Evolutionary conservation across 2,113 vertebrate species (phyloP).

Genomic region (Epinephelus moara): DNA sequence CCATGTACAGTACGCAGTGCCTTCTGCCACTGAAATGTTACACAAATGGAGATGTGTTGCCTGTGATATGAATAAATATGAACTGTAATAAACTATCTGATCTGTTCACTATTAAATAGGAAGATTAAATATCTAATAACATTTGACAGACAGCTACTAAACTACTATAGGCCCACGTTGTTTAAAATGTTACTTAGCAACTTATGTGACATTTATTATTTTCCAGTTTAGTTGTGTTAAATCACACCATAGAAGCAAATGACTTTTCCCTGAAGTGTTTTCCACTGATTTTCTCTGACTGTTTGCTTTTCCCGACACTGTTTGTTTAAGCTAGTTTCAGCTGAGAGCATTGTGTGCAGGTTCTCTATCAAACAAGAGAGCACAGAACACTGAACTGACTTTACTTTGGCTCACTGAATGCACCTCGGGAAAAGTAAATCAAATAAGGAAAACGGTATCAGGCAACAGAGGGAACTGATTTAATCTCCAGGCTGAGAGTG

Average conservation of each 20-base stretch:
- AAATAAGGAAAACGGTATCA: constrained; percentile 40
- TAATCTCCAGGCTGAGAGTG: constrained; percentile 11
- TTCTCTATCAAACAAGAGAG: constrained; percentile 49
- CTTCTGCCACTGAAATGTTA: constrained; percentile 13
- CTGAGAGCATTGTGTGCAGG: constrained; percentile 43
- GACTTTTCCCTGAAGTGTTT: not conserved
- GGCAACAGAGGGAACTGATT: constrained; percentile 36
- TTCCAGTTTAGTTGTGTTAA: not conserved
- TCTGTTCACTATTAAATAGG: not conserved
- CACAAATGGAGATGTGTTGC: constrained; percentile 9
- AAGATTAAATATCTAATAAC: not conserved
- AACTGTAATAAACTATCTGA: not conserved
- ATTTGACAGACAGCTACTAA: not conserved
- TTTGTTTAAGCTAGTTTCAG: constrained; percentile 73
- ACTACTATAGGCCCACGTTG: not conserved
- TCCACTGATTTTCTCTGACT: constrained; percentile 36
- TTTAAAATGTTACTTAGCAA: not conserved
- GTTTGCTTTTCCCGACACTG: constrained; percentile 65
- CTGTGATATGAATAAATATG: constrained; percentile 40
- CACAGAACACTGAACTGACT: constrained; percentile 3
- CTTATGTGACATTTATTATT: not conserved
- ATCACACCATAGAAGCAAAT: not conserved
- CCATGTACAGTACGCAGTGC: not conserved
- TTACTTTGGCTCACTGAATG: constrained; percentile 41
- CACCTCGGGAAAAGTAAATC: constrained; percentile 33